Percentiles rank a stretch among this genome's conserved stretches.
phyloP scores from a whole-genome alignment of 2,888 invertebrate genomes.

The Dorcus hopei region DNA sequence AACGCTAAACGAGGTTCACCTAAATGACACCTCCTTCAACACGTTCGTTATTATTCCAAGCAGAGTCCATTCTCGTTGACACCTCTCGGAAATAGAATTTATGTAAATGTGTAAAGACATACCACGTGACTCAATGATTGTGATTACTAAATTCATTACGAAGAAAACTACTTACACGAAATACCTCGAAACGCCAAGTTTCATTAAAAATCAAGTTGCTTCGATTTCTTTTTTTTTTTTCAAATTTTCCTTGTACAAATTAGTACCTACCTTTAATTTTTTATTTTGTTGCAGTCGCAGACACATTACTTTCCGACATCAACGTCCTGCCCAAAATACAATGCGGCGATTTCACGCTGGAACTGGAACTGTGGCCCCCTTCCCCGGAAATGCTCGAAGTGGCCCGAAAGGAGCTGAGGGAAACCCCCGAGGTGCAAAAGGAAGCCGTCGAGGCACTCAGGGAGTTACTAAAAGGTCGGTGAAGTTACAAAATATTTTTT shows the following conservation, averaged over 20 bases:
- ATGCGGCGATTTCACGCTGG: constrained; percentile 62
- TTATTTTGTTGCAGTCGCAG: constrained; percentile 56
- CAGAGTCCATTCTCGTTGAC: too few relatives aligned
- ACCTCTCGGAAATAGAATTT: too few relatives aligned
- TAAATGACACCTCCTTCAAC: too few relatives aligned
- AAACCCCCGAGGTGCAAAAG: constrained; percentile 61
- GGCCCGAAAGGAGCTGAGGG: constrained; percentile 64
- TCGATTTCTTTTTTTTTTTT: background rate
- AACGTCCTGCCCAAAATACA: constrained; percentile 64
- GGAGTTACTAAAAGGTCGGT: constrained; percentile 61
- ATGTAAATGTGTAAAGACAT: too few relatives aligned
- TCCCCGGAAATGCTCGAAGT: constrained; percentile 63
- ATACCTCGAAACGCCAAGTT: too few relatives aligned
- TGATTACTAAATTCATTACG: too few relatives aligned
- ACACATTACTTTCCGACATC: constrained; percentile 71
- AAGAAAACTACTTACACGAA: too few relatives aligned
- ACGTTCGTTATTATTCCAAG: too few relatives aligned
- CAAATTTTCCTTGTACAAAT: background rate
- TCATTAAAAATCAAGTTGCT: too few relatives aligned
- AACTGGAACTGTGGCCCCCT: constrained; percentile 69
- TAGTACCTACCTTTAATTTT: background rate
- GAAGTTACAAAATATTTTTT: background rate
- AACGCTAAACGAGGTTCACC: too few relatives aligned
- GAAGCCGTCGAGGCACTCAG: constrained; percentile 58
- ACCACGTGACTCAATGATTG: too few relatives aligned